Base-by-base conservation (phyloP, 35 echinoderm and acorn worm species). In the Holothuria glaberrima region DNA sequence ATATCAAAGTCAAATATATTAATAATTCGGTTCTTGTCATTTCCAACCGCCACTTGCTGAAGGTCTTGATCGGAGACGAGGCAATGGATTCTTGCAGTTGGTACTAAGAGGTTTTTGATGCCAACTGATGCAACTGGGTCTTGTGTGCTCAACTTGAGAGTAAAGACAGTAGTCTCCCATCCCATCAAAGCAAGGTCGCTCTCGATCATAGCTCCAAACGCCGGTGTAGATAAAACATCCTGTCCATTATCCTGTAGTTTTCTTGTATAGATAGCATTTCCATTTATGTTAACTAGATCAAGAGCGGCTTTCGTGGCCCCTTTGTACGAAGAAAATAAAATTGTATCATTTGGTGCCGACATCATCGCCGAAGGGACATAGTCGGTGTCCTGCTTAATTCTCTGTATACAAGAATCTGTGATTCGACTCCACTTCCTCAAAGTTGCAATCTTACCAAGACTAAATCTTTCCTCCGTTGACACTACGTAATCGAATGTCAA, bases 171-270 rank as follows among this genome's bases (percentile, higher is more conserved):
- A 6, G 54, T 58, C n/a, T 84, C 80, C 80, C 80, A 84, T 28
- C 80, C 48, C 22, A 84, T 22, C 13, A 52, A 27, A 0, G 59
- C 57, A 9, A 84, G 19, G 3, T 33, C 80, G 80, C n/a, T 3
- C 38, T 84, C 57, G 13, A 84, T 24, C 80, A 52, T 33, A 4
- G 52, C 54, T 13, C 24, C 80, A 30, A 61, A 84, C 7, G 80
- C 80, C 31, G 80, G 80, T 0, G 56, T 61, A 18, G 20, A 4
- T 32, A 24, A 26, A 4, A 26, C 46, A 7, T 84, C 58, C 20
- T 84, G 54, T 61, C 80, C 80, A 21, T 34, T 84, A 36, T 84
- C 80, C 33, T 84, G 80, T n/a, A 84, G 57, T n/a, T 84, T 84
- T 36, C 80, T 59, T 30, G 28, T 84, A 19, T 84, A 26, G 5